Base-by-base conservation (phyloP, 2,888 invertebrate genomes). In the Deilephila elpenor region DNA sequence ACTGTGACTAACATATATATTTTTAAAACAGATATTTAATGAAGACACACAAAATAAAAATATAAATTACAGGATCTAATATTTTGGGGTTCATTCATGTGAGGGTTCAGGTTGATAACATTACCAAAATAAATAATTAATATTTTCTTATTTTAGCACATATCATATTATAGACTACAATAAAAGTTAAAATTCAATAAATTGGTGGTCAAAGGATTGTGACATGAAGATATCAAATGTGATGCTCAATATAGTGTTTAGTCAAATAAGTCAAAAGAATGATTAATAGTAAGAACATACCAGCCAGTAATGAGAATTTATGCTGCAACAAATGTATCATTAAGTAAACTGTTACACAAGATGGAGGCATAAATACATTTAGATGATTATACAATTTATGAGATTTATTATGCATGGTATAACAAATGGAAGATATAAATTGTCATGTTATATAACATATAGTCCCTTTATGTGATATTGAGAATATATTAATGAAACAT, bases 291-390 rank as follows among this genome's bases (percentile, higher is more conserved):
- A 44, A 67, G 20, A 67, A 67, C 67, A 67, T 67, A 67, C 67
- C 67, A 51, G 67, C 67, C 67, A 67, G 67, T 67, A 67, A 67
- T 67, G 67, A 67, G 67, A 67, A 67, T 44, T 67, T 67, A 67
- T 51, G 67, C 67, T 67, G 67, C 67, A 67, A 67, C 67, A 67
- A 67, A 67, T 67, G 44, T 51, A 67, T 67, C 44, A 67, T 51
- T 67, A 25, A 67, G 51, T 67, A 44, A 44, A 51, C 44, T 51
- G 51, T 25, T 51, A 51, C 67, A 25, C 51, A 67, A 51, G 51
- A 67, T 67, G 20, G 17, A 67, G 67, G 17, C 67, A 51, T 67
- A 44, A 67, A 29, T 60, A 67, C 44, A 67, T 67, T 44, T 51
- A 3, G 14, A 64, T 64, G 67, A 51, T 44, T 67, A 25, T 25